Evolutionary conservation across 2,113 vertebrate species (phyloP).

Genomic region (Danio rerio): GRCz12tu NC_133186.1:33463501-33464000

Average conservation of each 20-base stretch:
- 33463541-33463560: too few relatives aligned
- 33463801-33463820: background rate
- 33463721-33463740: background rate
- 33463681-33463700: background rate
- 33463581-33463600: too few relatives aligned
- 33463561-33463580: too few relatives aligned
- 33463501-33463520: too few relatives aligned
- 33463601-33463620: too few relatives aligned
- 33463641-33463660: slow-evolving; percentile 21
- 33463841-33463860: background rate
- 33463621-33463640: slow-evolving; percentile 24
- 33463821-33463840: background rate
- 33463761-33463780: background rate
- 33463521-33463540: too few relatives aligned
- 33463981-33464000: background rate
- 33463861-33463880: background rate
- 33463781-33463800: background rate
- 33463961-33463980: background rate
- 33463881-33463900: background rate
- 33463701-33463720: background rate
- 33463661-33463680: slow-evolving; percentile 47
- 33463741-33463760: slow-evolving; percentile 4
- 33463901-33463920: background rate
- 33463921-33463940: slow-evolving; percentile 10
- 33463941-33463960: background rate